These are phyloP conservation scores for Machimus atricapillus DNA, from an alignment of 2,888 invertebrate genomes.

Conservation along the genomic window DNA sequence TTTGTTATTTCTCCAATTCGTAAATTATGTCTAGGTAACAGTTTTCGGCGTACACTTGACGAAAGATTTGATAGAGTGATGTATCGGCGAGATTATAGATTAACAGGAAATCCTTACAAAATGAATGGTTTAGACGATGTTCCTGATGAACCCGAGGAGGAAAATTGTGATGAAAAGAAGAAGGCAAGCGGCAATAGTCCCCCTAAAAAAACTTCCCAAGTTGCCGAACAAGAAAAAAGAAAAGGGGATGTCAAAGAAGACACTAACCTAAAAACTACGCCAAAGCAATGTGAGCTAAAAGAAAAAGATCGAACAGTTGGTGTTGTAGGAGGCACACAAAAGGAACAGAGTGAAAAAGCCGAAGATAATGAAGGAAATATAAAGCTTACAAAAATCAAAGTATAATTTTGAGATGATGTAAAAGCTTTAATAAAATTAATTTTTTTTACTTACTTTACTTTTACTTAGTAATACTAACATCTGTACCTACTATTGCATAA, in stretches of 20 bases:
- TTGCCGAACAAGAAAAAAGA: too few species aligned
- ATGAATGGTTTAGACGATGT: conserved; percentile 68
- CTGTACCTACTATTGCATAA: too few species aligned
- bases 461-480: too few species aligned
- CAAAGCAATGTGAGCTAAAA: too few species aligned
- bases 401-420: not conserved
- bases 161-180: not conserved
- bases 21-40: conserved; percentile 69
- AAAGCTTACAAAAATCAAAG: not conserved
- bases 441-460: too few species aligned
- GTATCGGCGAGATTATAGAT: conserved; percentile 69
- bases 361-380: not conserved
- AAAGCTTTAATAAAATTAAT: too few species aligned
- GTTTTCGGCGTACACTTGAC: conserved; percentile 66
- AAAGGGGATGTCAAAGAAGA: too few species aligned
- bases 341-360: not conserved
- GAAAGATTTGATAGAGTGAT: conserved; percentile 65
- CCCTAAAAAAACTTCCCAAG: too few species aligned
- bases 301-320: too few species aligned
- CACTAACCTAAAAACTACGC: too few species aligned
- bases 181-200: too few species aligned
- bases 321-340: not conserved
- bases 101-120: conserved; percentile 70
- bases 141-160: conserved; percentile 14
- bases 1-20: conserved; percentile 70